Evolutionary conservation across 2,888 invertebrate species (phyloP).

Genomic region (Bugula neritina): DNA sequence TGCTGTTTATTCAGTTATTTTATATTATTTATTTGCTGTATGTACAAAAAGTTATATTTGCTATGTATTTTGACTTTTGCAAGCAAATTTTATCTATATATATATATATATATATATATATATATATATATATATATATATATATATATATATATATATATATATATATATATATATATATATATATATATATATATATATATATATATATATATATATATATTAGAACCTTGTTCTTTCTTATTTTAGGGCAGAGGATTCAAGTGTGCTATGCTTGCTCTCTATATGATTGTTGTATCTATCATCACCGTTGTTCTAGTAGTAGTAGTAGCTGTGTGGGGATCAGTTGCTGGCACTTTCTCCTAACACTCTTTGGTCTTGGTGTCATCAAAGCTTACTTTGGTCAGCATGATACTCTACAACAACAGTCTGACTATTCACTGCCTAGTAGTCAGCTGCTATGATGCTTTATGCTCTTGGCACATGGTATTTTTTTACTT

Average conservation of each 20-base stretch:
- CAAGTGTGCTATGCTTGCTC: constrained; percentile 69
- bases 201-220: constrained; percentile 6
- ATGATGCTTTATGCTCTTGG: no score
- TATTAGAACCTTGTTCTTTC: not conserved
- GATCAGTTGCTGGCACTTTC: constrained; percentile 23
- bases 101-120: constrained; percentile 6
- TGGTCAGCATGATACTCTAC: no score
- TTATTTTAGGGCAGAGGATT: constrained; percentile 67
- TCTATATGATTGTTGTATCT: constrained; percentile 69
- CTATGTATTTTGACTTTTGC: no score
- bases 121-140: constrained; percentile 6
- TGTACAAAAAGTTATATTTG: no score
- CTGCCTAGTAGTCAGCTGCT: no score
- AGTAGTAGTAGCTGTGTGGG: constrained; percentile 32
- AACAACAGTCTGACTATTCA: no score
- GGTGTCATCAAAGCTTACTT: no score
- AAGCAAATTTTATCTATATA: no score
- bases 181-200: constrained; percentile 6
- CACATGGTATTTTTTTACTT: no score
- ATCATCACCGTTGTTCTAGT: constrained; percentile 69
- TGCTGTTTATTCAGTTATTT: no score
- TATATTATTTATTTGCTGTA: no score
- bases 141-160: constrained; percentile 6
- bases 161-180: constrained; percentile 6
- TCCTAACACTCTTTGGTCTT: no score